Evolutionary conservation across 37 sponge, comb jelly and placozoan species (phyloP).

Genomic region (Halichondria panicea): DNA sequence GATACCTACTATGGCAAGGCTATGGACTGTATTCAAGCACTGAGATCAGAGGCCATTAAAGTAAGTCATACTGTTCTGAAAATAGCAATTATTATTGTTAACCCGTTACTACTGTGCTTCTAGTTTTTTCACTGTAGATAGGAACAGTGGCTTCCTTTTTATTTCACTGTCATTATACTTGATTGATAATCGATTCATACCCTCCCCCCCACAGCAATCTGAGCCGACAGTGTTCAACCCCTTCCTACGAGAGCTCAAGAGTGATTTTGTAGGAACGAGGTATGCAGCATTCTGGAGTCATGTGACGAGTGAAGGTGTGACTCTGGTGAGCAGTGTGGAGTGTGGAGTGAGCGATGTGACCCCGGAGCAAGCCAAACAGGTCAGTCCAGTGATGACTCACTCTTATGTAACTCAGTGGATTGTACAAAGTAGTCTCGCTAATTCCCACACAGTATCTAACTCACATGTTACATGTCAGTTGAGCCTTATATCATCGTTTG

Average conservation of each 20-base stretch:
- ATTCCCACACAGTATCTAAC: neutral
- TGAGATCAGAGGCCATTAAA: conserved; percentile 64
- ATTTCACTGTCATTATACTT: neutral
- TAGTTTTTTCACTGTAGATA: too few relatives aligned
- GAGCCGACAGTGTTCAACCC: conserved; percentile 65
- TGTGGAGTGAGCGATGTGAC: conserved; percentile 44
- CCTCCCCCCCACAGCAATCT: conserved; percentile 24
- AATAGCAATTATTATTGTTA: neutral
- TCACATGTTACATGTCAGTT: neutral
- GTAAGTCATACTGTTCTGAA: too few relatives aligned
- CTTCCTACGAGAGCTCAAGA: conserved; percentile 59
- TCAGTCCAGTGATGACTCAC: too few relatives aligned
- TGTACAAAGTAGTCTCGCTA: neutral
- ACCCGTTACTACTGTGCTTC: neutral
- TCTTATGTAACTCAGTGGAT: neutral
- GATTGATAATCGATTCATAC: neutral
- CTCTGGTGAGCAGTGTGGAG: conserved; percentile 54
- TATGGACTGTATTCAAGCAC: conserved; percentile 61
- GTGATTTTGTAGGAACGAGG: conserved; percentile 59
- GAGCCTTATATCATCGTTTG: too few relatives aligned
- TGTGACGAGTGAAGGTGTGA: conserved; percentile 50
- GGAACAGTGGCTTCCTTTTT: neutral
- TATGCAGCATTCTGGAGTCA: conserved; percentile 74
- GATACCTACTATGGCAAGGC: conserved; percentile 76
- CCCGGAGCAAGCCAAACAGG: conserved; percentile 48